Conservation (phyloP, 2,888 invertebrate genomes). For the Pachycephus smyrnensis region DNA sequence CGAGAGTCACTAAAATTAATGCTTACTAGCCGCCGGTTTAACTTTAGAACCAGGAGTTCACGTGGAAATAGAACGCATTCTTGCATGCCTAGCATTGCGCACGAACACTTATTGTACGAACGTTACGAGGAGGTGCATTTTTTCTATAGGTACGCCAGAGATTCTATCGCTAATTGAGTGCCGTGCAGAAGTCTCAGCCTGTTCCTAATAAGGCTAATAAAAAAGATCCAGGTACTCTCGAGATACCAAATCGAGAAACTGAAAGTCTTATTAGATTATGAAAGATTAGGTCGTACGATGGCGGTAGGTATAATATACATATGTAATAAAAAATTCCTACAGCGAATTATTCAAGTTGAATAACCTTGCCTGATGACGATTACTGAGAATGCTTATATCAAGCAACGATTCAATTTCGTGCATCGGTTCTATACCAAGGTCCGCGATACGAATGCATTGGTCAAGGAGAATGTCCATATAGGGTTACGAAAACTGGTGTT, state of each 20-base stretch:
- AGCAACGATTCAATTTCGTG: neutral
- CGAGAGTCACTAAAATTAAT: slow-evolving; percentile 48
- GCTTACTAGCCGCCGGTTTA: slow-evolving; percentile 52
- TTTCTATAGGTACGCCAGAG: neutral
- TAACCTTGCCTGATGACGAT: neutral
- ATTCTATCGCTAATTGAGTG: neutral
- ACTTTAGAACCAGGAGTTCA: slow-evolving; percentile 61
- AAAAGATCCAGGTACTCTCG: neutral
- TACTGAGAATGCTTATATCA: neutral
- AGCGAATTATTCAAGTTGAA: slow-evolving; percentile 13
- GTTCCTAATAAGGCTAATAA: neutral
- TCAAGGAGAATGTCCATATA: slow-evolving; percentile 49
- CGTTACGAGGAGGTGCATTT: neutral
- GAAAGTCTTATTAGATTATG: neutral
- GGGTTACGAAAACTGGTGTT: slow-evolving; percentile 57
- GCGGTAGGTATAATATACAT: neutral
- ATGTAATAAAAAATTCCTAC: slow-evolving; percentile 12
- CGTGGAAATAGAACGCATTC: slow-evolving; percentile 62
- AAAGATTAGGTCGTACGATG: neutral
- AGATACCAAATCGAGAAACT: neutral
- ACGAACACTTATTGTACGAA: slow-evolving; percentile 23
- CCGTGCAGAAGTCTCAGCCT: neutral
- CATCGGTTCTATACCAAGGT: neutral
- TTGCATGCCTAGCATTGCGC: slow-evolving; percentile 43
- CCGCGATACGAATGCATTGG: neutral